Evolutionary conservation across 92 coral and sea anemone genomes (phyloP).

Genomic region (Umimayanthus chanpuru): DNA sequence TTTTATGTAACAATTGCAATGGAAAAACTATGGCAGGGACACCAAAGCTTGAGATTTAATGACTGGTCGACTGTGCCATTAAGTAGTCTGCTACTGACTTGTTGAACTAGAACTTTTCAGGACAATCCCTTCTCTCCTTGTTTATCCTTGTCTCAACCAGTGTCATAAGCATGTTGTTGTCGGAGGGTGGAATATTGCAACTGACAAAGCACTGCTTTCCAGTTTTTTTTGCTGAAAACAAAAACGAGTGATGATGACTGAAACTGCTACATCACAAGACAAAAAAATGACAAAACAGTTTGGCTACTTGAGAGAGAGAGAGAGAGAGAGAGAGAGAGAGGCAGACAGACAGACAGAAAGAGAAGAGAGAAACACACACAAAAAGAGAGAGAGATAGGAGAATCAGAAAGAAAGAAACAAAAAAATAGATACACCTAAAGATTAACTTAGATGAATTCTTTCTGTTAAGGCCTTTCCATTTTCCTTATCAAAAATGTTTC

Average conservation of each 20-base stretch:
- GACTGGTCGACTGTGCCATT: neutral
- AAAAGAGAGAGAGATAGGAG: too few species aligned
- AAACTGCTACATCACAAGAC: neutral
- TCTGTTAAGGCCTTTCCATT: too few species aligned
- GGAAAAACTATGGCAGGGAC: neutral
- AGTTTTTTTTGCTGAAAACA: slow-evolving; percentile 82
- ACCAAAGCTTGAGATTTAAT: neutral
- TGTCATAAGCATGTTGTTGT: slow-evolving; percentile 61
- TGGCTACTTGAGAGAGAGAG: too few species aligned
- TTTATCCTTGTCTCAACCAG: slow-evolving; percentile 80
- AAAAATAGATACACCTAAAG: too few species aligned
- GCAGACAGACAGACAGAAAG: too few species aligned
- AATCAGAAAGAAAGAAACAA: too few species aligned
- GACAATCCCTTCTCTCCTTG: slow-evolving; percentile 73
- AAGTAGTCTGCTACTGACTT: neutral
- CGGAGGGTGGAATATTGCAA: slow-evolving; percentile 67
- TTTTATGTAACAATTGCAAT: too few species aligned
- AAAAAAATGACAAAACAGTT: neutral
- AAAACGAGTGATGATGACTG: neutral
- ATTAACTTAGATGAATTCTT: too few species aligned
- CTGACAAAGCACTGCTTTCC: slow-evolving; percentile 94
- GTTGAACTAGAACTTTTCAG: slow-evolving; percentile 65
- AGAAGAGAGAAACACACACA: too few species aligned
- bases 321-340: too few species aligned
- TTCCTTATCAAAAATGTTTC: too few species aligned